Conservation (phyloP, 1,140 invertebrate species). For the Lerema accius region DNA sequence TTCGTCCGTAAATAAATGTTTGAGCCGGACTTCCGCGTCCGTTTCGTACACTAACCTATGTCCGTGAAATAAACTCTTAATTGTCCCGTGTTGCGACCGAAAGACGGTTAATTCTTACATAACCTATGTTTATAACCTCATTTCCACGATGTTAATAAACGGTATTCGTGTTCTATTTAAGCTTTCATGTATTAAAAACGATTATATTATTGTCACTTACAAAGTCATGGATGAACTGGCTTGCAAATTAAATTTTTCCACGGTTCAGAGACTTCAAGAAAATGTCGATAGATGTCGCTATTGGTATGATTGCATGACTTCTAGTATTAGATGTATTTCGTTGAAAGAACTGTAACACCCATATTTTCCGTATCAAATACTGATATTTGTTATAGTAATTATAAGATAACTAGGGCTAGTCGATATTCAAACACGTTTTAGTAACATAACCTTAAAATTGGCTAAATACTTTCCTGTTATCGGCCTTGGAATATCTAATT, state of each 20-base stretch:
- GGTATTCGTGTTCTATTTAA: not conserved
- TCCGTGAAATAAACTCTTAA: conserved; percentile 1
- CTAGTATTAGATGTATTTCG: too few relatives aligned
- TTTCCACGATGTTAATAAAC: conserved; percentile 12
- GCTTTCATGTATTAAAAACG: not conserved
- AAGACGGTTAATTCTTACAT: conserved; percentile 26
- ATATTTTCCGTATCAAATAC: too few relatives aligned
- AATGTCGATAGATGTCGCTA: conserved; percentile 58
- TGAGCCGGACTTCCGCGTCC: conserved; percentile 20
- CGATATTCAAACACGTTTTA: too few relatives aligned
- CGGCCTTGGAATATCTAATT: too few relatives aligned
- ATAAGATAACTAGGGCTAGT: too few relatives aligned
- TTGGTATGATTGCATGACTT: conserved; percentile 16
- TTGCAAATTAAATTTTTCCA: conserved; percentile 40
- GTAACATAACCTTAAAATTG: too few relatives aligned
- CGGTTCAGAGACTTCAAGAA: conserved; percentile 41
- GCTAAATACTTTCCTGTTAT: too few relatives aligned
- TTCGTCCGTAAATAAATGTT: conserved; percentile 17
- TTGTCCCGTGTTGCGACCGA: conserved; percentile 3
- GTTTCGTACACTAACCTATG: conserved; percentile 16
- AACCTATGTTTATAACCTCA: conserved; percentile 27
- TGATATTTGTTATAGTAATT: too few relatives aligned
- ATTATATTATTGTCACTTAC: not conserved
- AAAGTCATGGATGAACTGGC: conserved; percentile 16
- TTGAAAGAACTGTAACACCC: too few relatives aligned